phyloP scores from a whole-genome alignment of 37 sponge, comb jelly and placozoan genomes.

The Crambe crambe region DNA sequence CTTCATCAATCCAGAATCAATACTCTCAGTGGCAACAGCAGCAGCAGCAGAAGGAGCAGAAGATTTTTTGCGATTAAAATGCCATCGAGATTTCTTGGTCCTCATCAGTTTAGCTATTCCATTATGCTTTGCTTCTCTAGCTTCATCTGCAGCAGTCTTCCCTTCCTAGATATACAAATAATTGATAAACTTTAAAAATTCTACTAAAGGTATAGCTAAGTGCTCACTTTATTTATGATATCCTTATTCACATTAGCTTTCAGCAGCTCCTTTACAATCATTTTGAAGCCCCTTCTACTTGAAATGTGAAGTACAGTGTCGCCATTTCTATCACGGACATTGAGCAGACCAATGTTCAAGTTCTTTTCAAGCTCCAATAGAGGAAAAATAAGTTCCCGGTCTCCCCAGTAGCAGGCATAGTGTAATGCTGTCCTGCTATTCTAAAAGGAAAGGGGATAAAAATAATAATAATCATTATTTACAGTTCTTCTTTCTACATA shows the following conservation, averaged over 20 bases:
- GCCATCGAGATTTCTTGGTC: background rate
- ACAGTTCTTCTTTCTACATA: background rate
- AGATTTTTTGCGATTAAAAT: background rate
- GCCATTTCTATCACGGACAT: conserved; percentile 21
- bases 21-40: too few species aligned
- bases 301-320: conserved; percentile 65
- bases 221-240: conserved; percentile 6
- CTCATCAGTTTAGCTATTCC: background rate
- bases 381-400: conserved; percentile 1
- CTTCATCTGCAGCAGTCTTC: conserved; percentile 3
- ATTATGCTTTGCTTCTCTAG: background rate
- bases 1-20: background rate
- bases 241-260: background rate
- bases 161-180: conserved; percentile 7
- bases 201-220: background rate
- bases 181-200: background rate
- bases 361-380: conserved; percentile 8
- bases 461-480: background rate
- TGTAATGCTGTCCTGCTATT: conserved; percentile 54
- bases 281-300: background rate
- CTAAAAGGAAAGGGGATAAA: background rate
- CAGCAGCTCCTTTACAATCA: conserved; percentile 33
- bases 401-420: conserved; percentile 24
- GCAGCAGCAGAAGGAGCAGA: too few species aligned
- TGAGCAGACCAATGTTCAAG: background rate